Evolutionary conservation across 1,140 invertebrate species (phyloP), one percentile per base, ranked within the genome.

Genomic region (Liolophura sinensis): DNA sequence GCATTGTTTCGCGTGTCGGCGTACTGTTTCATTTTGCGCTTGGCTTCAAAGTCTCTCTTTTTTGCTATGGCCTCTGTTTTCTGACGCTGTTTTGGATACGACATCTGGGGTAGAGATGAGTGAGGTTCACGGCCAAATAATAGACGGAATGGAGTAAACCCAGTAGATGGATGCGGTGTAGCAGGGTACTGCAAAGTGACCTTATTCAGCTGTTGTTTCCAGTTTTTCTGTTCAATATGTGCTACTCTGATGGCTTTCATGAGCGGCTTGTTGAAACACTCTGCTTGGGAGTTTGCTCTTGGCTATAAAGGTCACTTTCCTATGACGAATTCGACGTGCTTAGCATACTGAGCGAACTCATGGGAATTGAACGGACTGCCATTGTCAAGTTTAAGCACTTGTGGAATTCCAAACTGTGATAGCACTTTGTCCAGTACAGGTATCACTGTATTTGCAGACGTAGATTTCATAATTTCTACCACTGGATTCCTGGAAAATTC

Each of bases 401-500:
- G 27, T 22, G 73, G 68, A 0, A 76, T 62, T 12, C 65, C 64
- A 64, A 69, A 73, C 25, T 51, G 46, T 16, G 69, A 61, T 22
- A 73, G 57, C 18, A 66, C 24, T 11, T 74, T 60, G 27, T 71
- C 66, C 16, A 73, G 57, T 22, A 59, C 20, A 18, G 68, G 64
- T 15, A 70, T 70, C 0, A 66, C 55, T 14, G 65, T 40, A n/a
- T 60, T 55, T 24, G 63, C 12, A 20, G 73, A 66, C 22, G 65
- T 70, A 20, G 72, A 67, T 55, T 56, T 60, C 27, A 73, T 58
- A 25, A 60, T 64, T 52, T 67, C 65, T n/a, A 74, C 69, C 46
- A 75, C 67, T 14, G 69, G 73, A 48, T 58, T 74, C 25, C 68
- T 61, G 1, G 72, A 75, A 46, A 72, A 75, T 22, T 75, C 69